A percentile compares a stretch with the other conserved stretches of the same genome.
These are phyloP conservation scores for Rhadinocentrus ornatus DNA, from an alignment of 2,797 vertebrate species.

Conservation along the genomic window DNA sequence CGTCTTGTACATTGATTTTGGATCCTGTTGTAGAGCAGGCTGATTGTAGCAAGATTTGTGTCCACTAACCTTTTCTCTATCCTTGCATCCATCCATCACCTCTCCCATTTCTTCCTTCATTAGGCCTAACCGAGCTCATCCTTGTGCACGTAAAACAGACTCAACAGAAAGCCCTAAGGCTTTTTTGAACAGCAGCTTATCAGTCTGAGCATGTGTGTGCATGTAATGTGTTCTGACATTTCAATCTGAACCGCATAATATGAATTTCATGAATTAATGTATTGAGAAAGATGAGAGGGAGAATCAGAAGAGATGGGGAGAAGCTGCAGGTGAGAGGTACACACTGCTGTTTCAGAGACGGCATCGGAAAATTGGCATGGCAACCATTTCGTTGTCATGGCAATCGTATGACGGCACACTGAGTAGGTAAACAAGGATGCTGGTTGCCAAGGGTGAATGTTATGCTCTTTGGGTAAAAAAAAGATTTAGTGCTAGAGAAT, in stretches of 20 bases:
- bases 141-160: constrained; percentile 44
- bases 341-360: constrained; percentile 72
- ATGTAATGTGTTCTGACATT: constrained; percentile 13
- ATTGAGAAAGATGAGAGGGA: constrained; percentile 16
- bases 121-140: constrained; percentile 59
- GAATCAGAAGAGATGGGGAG: constrained; percentile 40
- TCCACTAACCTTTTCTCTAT: constrained; percentile 70
- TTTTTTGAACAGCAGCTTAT: constrained; percentile 44
- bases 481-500: constrained; percentile 61
- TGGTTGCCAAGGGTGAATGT: constrained; percentile 80
- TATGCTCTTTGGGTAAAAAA: constrained; percentile 79
- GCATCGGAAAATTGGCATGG: constrained; percentile 85
- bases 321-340: constrained; percentile 63
- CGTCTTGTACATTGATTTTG: constrained; percentile 79
- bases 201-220: constrained; percentile 10
- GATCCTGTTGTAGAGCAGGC: constrained; percentile 68
- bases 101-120: constrained; percentile 68
- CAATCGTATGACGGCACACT: constrained; percentile 86
- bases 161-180: constrained; percentile 45
- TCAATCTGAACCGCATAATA: constrained; percentile 6
- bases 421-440: constrained; percentile 87
- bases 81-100: constrained; percentile 72
- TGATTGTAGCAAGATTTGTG: constrained; percentile 77
- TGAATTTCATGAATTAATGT: neutral
- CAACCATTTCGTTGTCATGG: constrained; percentile 87